These are phyloP conservation scores for Mirounga angustirostris DNA, from an alignment of 2,113 vertebrate species.

Conservation along the genomic window DNA sequence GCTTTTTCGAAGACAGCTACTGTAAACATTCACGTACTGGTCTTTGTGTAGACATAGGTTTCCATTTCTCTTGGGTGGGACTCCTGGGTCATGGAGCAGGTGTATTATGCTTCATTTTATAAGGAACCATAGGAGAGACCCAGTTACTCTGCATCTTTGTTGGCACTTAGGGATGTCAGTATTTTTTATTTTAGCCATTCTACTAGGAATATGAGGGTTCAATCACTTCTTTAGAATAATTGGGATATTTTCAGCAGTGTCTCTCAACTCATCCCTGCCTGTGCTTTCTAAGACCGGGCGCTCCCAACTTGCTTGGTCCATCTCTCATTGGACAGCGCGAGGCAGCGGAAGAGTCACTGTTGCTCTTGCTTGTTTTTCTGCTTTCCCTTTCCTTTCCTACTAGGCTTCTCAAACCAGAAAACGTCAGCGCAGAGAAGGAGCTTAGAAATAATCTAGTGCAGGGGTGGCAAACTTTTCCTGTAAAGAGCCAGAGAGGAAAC, in stretches of 20 bases:
- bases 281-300: background rate
- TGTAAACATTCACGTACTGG: background rate
- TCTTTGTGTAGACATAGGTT: background rate
- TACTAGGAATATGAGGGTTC: background rate
- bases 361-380: slow-evolving; percentile 16
- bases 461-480: background rate
- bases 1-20: slow-evolving; percentile 18
- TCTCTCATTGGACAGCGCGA: background rate
- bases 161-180: background rate
- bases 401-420: slow-evolving; percentile 15
- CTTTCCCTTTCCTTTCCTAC: background rate
- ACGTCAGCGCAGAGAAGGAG: background rate
- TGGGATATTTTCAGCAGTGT: slow-evolving; percentile 4
- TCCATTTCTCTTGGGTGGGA: background rate
- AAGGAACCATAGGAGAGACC: background rate
- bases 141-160: background rate
- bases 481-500: slow-evolving; percentile 5
- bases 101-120: background rate
- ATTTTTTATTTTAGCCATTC: slow-evolving; percentile 38
- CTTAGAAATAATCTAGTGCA: background rate
- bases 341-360: background rate
- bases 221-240: slow-evolving; percentile 42
- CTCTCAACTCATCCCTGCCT: background rate
- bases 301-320: background rate
- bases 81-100: background rate